Conservation (phyloP, 2,888 invertebrate genomes). For the Drosophila nr. perissopoda region DNA sequence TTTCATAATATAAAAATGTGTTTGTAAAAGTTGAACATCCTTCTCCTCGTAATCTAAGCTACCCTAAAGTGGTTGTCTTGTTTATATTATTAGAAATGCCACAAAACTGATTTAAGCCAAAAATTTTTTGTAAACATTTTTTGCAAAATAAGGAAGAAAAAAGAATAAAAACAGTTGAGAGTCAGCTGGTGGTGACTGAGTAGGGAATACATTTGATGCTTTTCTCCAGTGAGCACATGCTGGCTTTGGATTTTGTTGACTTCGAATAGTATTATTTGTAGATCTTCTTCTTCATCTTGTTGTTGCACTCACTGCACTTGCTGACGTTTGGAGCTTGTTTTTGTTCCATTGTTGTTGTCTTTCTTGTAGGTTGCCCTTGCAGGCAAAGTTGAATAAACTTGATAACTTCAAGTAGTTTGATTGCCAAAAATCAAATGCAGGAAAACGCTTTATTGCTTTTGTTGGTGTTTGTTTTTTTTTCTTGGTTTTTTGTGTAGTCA, state of each 20-base stretch:
- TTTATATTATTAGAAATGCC: neutral
- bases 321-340: slow-evolving; percentile 22
- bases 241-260: slow-evolving; percentile 26
- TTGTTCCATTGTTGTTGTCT: slow-evolving; percentile 6
- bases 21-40: neutral
- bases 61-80: too few species aligned
- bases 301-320: slow-evolving; percentile 30
- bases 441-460: slow-evolving; percentile 9
- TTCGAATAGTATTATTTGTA: slow-evolving; percentile 11
- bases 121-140: neutral
- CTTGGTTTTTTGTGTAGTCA: neutral
- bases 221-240: slow-evolving; percentile 46
- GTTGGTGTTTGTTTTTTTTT: neutral
- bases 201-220: slow-evolving; percentile 41
- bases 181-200: slow-evolving; percentile 7
- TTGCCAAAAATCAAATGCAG: neutral
- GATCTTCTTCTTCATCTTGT: neutral
- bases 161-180: neutral
- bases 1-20: too few species aligned
- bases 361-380: slow-evolving; percentile 13
- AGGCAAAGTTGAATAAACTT: slow-evolving; percentile 44
- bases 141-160: neutral
- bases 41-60: neutral
- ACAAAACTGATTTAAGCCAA: neutral
- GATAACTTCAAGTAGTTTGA: neutral